phyloP scores from a whole-genome alignment of 2,888 invertebrate genomes.

The Diploptera punctata region DNA sequence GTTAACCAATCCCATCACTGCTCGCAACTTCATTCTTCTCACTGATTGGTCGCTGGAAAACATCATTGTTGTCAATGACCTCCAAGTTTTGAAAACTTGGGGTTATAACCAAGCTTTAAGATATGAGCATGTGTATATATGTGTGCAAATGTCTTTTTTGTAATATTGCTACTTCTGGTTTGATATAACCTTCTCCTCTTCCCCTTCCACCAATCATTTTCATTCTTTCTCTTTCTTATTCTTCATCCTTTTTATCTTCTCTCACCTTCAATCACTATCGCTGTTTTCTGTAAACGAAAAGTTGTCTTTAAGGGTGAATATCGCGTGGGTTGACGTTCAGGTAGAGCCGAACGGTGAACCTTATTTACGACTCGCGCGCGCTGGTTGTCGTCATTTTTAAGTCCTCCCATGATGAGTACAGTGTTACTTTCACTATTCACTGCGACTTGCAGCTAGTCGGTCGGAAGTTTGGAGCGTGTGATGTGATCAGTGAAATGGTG shows the following conservation, averaged over 20 bases:
- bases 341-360: conserved; percentile 6
- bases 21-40: conserved; percentile 14
- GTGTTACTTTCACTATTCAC: conserved; percentile 48
- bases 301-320: conserved; percentile 23
- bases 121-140: conserved; percentile 9
- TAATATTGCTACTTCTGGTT: background rate
- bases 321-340: conserved; percentile 30
- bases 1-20: conserved; percentile 34
- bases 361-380: conserved; percentile 21
- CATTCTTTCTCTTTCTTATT: background rate
- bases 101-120: background rate
- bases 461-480: background rate
- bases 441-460: conserved; percentile 53
- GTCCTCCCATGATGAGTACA: background rate
- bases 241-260: background rate
- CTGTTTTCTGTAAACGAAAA: conserved; percentile 18
- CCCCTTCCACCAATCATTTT: background rate
- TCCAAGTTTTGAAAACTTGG: conserved; percentile 72
- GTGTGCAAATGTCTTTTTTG: conserved; percentile 15
- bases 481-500: conserved; percentile 1
- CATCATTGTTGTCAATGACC: conserved; percentile 77
- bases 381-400: conserved; percentile 4
- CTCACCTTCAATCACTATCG: conserved; percentile 22
- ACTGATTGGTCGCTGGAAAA: conserved; percentile 38
- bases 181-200: background rate